Base-by-base conservation (phyloP, 2,888 invertebrate genomes). In the Perithous albicinctus region DNA sequence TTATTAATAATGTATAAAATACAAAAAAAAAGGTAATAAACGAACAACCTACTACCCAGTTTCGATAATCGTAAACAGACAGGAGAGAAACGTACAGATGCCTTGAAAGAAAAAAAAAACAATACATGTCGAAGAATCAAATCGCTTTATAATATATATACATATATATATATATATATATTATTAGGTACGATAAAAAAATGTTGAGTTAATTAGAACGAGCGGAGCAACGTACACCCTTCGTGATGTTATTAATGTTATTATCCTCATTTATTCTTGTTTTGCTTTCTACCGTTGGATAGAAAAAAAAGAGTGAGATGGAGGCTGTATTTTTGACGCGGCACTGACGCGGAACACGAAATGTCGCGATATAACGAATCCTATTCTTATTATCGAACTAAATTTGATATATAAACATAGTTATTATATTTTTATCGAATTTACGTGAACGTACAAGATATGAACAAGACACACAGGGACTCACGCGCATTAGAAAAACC, bases 371-470 rank as follows among this genome's bases (percentile, higher is more conserved):
- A 86, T 78, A 75, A 79, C 78, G 76, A 84, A 80, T 84, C 83
- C 76, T 78, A 82, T 75, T 87, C 85, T 85, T 82, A 82, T 85
- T 85, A 85, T 79, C 84, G 74, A 63, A 81, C 85, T 86, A 86
- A 87, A 88, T 87, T 88, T 86, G 78, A 86, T 86, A 82, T 85
- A 77, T 73, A 82, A 84, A 88, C 32, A 61, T 85, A 87, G 85
- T 87, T 87, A 87, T 86, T 87, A 86, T 89, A 88, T 90, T 90
- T 91, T 87, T 89, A 88, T 89, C 89, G 85, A 89, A 89, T 85
- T 85, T 15, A 51, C 72, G 86, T 79, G 84, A 72, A 51, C 69
- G 48, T 72, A 35, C 67, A 41, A n/a, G 15, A 67, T 69, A 59
- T 51, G 32, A 48, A 64, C 15, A 43, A 29, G 70, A n/a, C 43